phyloP scores from a whole-genome alignment of 2,888 invertebrate genomes.

The Dioctria rufipes region DNA sequence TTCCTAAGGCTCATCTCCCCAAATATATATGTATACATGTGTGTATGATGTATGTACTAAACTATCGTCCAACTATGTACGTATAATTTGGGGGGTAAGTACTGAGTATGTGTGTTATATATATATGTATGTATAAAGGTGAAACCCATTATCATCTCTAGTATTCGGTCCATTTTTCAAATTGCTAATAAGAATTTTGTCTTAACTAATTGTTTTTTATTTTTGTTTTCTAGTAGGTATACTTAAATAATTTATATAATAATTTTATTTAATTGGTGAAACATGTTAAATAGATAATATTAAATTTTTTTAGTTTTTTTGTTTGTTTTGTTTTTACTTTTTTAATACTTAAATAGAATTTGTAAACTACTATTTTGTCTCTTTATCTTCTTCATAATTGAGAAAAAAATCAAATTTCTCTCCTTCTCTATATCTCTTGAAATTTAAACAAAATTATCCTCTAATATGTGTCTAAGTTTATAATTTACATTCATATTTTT shows the following conservation, averaged over 20 bases:
- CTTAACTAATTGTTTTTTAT: background rate
- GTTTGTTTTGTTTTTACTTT: slow-evolving; percentile 25
- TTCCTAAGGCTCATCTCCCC: too few relatives aligned
- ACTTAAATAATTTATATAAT: slow-evolving; percentile 1
- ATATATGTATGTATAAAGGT: background rate
- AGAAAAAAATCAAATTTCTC: too few relatives aligned
- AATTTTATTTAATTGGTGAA: slow-evolving; percentile 19
- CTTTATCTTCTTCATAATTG: background rate
- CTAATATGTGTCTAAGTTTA: background rate
- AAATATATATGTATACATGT: too few relatives aligned
- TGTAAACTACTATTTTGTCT: slow-evolving; percentile 1
- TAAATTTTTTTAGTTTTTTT: too few relatives aligned
- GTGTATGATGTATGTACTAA: too few relatives aligned
- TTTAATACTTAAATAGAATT: slow-evolving; percentile 43
- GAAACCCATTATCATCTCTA: too few relatives aligned
- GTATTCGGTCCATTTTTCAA: background rate
- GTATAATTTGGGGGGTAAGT: too few relatives aligned
- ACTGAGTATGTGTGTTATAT: background rate
- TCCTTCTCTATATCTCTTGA: background rate
- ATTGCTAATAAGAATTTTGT: background rate
- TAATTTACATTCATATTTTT: background rate
- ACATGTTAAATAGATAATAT: slow-evolving; percentile 23
- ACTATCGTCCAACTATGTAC: too few relatives aligned
- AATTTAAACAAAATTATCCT: slow-evolving; percentile 3
- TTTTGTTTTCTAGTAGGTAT: background rate